These are phyloP conservation scores for Caenorhabditis sp. DNA, from an alignment of 2,888 invertebrate species.

Conservation along the genomic window DNA sequence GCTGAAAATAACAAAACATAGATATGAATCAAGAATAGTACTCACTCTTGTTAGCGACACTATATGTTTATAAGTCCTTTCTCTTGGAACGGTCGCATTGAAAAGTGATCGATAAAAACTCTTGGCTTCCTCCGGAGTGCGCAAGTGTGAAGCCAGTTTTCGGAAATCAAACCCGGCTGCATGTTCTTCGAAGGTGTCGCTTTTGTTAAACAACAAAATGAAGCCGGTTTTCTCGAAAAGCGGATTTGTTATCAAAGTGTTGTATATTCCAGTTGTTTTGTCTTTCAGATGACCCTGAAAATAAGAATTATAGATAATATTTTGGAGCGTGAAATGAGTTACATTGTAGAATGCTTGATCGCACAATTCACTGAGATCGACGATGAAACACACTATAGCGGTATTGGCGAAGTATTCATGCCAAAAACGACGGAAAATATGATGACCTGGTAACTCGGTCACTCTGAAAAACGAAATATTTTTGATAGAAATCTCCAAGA, in stretches of 20 bases:
- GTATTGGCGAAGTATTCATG: slow-evolving; percentile 39
- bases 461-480: slow-evolving; percentile 24
- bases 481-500: too few species aligned
- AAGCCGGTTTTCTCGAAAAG: slow-evolving; percentile 30
- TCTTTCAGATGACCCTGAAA: slow-evolving; percentile 52
- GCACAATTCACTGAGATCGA: slow-evolving; percentile 56
- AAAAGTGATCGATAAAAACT: slow-evolving; percentile 44
- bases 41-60: slow-evolving; percentile 27
- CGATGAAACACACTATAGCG: slow-evolving; percentile 40
- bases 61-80: slow-evolving; percentile 38
- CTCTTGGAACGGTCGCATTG: slow-evolving; percentile 28
- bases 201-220: slow-evolving; percentile 44
- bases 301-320: neutral
- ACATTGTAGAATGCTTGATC: slow-evolving; percentile 49
- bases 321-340: neutral
- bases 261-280: slow-evolving; percentile 43
- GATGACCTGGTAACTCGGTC: slow-evolving; percentile 56
- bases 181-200: slow-evolving; percentile 46
- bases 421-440: slow-evolving; percentile 51
- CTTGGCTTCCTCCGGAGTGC: slow-evolving; percentile 39
- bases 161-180: slow-evolving; percentile 42
- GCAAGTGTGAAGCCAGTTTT: slow-evolving; percentile 38
- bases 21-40: neutral
- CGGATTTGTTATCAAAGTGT: slow-evolving; percentile 4
- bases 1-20: neutral